Conservation (phyloP, 2,888 invertebrate species). For the Stenodema calcarata region DNA sequence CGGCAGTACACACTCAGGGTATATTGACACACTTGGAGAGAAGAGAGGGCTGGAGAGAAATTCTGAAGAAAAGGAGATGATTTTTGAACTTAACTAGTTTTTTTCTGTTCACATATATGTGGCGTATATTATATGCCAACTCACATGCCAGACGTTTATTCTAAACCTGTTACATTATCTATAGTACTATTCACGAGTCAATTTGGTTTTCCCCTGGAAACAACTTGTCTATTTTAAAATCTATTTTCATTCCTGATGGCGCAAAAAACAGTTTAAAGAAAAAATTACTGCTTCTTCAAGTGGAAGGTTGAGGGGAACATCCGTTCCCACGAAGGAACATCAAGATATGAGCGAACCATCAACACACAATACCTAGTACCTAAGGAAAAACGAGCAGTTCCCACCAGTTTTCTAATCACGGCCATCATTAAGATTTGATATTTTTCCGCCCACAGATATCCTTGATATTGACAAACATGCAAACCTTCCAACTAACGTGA, state of each 20-base stretch:
- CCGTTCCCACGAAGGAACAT: constrained; percentile 51
- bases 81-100: no score
- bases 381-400: constrained; percentile 31
- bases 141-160: no score
- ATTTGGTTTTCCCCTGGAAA: neutral
- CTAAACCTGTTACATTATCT: no score
- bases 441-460: neutral
- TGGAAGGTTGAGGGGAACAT: neutral
- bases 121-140: no score
- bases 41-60: no score
- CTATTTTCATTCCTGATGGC: neutral
- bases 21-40: no score
- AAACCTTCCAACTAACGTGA: neutral
- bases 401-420: constrained; percentile 47
- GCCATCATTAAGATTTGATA: neutral
- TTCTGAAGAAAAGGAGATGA: no score
- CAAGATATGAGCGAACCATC: constrained; percentile 52
- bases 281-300: neutral
- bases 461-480: constrained; percentile 20
- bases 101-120: no score
- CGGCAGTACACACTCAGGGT: no score
- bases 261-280: neutral
- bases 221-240: neutral
- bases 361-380: constrained; percentile 52
- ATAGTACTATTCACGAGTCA: no score